A percentile compares a stretch with the other conserved stretches of the same genome.
These are phyloP conservation scores for Turnix velox DNA, from an alignment of 2,113 vertebrate genomes.

Conservation along the genomic window DNA sequence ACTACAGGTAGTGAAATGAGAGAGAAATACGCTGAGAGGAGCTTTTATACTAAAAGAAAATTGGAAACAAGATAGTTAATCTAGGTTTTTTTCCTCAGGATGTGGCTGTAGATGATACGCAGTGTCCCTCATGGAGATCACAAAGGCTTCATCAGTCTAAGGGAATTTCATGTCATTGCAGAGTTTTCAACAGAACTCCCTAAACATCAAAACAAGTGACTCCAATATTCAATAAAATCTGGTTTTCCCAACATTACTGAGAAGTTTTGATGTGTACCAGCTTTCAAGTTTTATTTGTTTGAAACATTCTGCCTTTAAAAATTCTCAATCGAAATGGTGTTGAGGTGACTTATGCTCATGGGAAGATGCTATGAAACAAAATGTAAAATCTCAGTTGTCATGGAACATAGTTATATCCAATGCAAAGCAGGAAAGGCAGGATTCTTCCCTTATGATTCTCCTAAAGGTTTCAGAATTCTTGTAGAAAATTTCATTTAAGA, in stretches of 20 bases:
- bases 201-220: neutral
- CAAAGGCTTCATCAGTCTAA: neutral
- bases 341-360: neutral
- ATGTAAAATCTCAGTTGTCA: neutral
- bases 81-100: rapidly evolving
- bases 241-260: neutral
- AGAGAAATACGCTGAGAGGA: neutral
- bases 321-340: neutral
- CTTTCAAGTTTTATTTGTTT: neutral
- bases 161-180: neutral
- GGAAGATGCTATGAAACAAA: neutral
- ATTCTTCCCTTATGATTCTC: neutral
- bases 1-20: neutral
- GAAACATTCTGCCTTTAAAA: neutral
- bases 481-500: neutral
- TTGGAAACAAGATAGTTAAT: neutral
- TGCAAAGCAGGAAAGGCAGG: neutral
- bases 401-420: neutral
- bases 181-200: neutral
- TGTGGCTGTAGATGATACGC: rapidly evolving
- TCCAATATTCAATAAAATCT: neutral
- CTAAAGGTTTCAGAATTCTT: neutral
- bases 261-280: neutral
- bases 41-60: neutral
- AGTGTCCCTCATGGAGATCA: neutral